phyloP scores from a whole-genome alignment of 2,113 vertebrate genomes.

The Apeltes quadracus region DNA sequence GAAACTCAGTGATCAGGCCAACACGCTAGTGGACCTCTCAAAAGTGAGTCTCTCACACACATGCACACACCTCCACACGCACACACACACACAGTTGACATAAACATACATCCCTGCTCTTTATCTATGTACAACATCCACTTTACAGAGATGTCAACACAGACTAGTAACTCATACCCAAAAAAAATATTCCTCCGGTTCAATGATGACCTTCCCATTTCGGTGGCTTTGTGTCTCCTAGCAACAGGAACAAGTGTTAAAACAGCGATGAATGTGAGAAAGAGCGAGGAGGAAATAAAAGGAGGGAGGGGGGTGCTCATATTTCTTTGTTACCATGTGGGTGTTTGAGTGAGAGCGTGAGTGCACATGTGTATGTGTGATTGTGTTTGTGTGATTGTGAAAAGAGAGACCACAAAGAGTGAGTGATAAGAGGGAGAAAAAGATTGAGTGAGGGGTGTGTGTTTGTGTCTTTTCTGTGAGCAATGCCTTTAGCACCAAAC shows the following conservation, averaged over 20 bases:
- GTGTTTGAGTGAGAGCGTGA: conserved; percentile 69
- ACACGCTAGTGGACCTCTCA: conserved; percentile 96
- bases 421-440: conserved; percentile 28
- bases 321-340: conserved; percentile 63
- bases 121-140: conserved; percentile 11
- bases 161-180: conserved; percentile 7
- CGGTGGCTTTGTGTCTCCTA: conserved; percentile 78
- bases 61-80: conserved; percentile 13
- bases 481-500: conserved; percentile 56
- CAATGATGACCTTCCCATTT: conserved; percentile 75
- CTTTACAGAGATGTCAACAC: neutral
- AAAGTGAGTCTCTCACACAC: conserved; percentile 85
- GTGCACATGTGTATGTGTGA: conserved; percentile 16
- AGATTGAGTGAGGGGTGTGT: conserved; percentile 13
- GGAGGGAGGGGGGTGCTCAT: conserved; percentile 59
- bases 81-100: conserved; percentile 10
- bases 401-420: neutral
- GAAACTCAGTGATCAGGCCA: conserved; percentile 97
- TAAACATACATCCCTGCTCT: conserved; percentile 11
- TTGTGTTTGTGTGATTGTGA: conserved; percentile 11
- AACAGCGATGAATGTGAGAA: conserved; percentile 78
- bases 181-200: conserved; percentile 68
- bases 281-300: conserved; percentile 61
- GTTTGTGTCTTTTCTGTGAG: conserved; percentile 26
- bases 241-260: conserved; percentile 83